These are phyloP conservation scores for Typhlomys cinereus DNA, from an alignment of 2,113 vertebrate genomes.

Conservation along the genomic window DNA sequence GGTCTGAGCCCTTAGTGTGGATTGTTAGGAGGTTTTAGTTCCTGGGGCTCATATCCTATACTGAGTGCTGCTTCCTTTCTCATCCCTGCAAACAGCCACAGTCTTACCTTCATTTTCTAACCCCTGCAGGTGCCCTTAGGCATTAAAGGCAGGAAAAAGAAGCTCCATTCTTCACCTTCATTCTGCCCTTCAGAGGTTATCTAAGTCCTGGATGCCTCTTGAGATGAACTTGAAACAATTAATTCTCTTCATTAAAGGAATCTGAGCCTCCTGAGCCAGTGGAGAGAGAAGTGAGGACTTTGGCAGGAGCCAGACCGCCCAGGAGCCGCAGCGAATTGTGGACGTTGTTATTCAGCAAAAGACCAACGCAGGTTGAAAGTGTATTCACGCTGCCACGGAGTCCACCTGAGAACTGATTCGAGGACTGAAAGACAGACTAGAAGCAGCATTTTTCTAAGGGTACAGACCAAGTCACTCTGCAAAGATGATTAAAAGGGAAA, in stretches of 20 bases:
- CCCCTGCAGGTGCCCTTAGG: background rate
- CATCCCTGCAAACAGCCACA: background rate
- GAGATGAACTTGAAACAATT: background rate
- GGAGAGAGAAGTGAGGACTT: background rate
- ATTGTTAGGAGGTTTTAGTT: background rate
- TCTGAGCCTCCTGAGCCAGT: background rate
- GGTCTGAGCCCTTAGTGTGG: background rate
- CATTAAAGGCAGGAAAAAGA: background rate
- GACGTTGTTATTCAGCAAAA: background rate
- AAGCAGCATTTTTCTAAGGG: background rate
- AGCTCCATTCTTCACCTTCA: background rate
- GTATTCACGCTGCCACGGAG: background rate
- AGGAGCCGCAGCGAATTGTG: background rate
- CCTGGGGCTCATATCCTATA: background rate
- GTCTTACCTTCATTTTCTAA: background rate
- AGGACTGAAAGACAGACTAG: background rate
- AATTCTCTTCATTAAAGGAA: slow-evolving; percentile 23
- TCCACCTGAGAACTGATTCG: slow-evolving; percentile 1
- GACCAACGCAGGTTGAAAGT: background rate
- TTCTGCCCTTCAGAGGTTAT: background rate
- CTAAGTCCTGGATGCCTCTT: slow-evolving; percentile 13
- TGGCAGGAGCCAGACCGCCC: background rate
- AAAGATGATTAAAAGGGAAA: background rate
- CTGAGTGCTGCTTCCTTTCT: background rate
- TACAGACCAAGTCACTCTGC: background rate